A percentile compares a stretch with the other conserved stretches of the same genome.
Evolutionary conservation across 2,888 invertebrate genomes (phyloP).

Genomic region (Cerastoderma edule): DNA sequence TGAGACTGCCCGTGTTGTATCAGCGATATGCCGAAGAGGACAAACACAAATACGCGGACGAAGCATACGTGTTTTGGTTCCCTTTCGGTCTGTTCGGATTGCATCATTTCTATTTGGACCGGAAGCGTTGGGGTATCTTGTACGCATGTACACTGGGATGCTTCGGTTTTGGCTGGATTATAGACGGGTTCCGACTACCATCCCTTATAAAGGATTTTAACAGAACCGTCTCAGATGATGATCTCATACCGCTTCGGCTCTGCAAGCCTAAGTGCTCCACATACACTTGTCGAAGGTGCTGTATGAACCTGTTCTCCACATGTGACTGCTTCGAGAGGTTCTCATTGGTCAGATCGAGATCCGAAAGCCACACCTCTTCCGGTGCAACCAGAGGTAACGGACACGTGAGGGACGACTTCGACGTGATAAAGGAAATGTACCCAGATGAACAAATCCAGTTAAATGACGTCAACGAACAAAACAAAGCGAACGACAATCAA

Average conservation of each 20-base stretch:
- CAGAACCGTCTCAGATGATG: constrained; percentile 39
- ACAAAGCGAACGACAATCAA: constrained; percentile 15
- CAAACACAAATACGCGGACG: constrained; percentile 62
- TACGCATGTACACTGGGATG: constrained; percentile 61
- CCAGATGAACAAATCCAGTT: constrained; percentile 40
- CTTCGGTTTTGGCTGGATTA: constrained; percentile 58
- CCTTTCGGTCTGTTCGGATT: constrained; percentile 62
- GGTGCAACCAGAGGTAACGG: constrained; percentile 24
- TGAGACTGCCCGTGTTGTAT: constrained; percentile 56
- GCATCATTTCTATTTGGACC: constrained; percentile 63
- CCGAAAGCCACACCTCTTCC: constrained; percentile 6
- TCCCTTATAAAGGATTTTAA: constrained; percentile 53
- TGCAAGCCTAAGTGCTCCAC: constrained; percentile 50
- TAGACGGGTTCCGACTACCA: constrained; percentile 53
- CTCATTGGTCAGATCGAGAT: constrained; percentile 32
- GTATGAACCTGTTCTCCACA: constrained; percentile 29
- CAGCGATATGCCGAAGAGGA: constrained; percentile 61
- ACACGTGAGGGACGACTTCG: constrained; percentile 51
- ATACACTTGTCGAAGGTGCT: constrained; percentile 45
- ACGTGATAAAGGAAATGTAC: constrained; percentile 60
- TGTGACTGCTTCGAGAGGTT: constrained; percentile 45
- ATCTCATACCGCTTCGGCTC: constrained; percentile 50
- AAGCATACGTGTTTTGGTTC: constrained; percentile 61
- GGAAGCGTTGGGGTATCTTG: constrained; percentile 57
- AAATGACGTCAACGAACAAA: constrained; percentile 18